phyloP scores from a whole-genome alignment of 1,140 invertebrate species.

The Neotoxoptera formosana region DNA sequence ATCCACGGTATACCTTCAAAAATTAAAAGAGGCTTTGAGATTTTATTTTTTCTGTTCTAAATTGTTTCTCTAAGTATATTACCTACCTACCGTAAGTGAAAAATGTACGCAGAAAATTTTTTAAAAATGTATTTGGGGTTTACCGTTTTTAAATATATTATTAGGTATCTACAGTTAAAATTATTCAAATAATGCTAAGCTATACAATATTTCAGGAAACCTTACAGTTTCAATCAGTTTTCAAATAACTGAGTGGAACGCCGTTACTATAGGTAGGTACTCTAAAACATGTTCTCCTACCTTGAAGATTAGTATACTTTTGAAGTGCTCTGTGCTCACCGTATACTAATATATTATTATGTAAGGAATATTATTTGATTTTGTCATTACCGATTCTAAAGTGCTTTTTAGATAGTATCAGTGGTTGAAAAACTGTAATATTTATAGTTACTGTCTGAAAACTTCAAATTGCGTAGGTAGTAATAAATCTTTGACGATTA shows the following conservation, averaged over 20 bases:
- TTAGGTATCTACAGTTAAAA: not conserved
- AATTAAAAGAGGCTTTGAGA: not conserved
- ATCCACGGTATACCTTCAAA: not conserved
- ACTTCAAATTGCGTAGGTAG: not conserved
- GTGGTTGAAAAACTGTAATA: not conserved
- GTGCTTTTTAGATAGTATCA: not conserved
- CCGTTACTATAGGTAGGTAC: not conserved
- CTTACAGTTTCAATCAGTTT: not conserved
- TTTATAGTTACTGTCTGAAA: not conserved
- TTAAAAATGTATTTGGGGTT: not conserved
- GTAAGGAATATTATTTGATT: not conserved
- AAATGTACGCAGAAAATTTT: not conserved
- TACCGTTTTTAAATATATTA: not conserved
- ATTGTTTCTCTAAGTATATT: not conserved
- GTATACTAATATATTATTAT: not conserved
- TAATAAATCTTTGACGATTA: not conserved
- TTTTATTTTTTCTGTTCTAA: not conserved
- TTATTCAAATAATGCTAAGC: not conserved
- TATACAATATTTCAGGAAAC: not conserved
- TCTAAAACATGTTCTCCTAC: not conserved
- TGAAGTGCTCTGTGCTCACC: not conserved
- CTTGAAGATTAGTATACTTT: not conserved
- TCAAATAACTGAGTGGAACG: not conserved
- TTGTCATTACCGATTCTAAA: not conserved
- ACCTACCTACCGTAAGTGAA: not conserved